A percentile compares a stretch with the other conserved stretches of the same genome.
Evolutionary conservation across 2,888 invertebrate genomes (phyloP).

Genomic region (Hyposoter didymator): DNA sequence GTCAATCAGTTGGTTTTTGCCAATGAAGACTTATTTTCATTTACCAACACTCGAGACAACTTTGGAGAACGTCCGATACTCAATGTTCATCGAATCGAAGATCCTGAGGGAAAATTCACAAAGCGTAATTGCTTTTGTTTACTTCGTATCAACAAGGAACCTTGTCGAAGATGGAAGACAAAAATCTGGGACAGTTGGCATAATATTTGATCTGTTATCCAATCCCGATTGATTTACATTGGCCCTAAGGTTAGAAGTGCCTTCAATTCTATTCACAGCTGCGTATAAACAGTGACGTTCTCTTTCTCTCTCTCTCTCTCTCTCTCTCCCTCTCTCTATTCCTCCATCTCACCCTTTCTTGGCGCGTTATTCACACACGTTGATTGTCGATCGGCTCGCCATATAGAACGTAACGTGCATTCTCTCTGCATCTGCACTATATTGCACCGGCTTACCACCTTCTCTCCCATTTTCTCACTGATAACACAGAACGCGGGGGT

Average conservation of each 20-base stretch:
- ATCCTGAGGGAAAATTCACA: neutral
- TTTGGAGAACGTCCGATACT: neutral
- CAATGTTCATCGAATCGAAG: neutral
- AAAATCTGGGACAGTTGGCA: slow-evolving; percentile 35
- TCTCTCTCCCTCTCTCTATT: neutral
- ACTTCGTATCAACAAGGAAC: neutral
- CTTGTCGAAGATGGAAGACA: neutral
- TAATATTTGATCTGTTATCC: slow-evolving; percentile 56
- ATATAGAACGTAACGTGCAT: slow-evolving; percentile 31
- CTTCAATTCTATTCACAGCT: slow-evolving; percentile 3
- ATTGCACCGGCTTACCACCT: slow-evolving; percentile 9
- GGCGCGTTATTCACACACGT: slow-evolving; percentile 28
- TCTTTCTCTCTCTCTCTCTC: neutral
- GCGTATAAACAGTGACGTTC: slow-evolving; percentile 25
- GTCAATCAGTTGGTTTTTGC: neutral
- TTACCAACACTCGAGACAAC: neutral
- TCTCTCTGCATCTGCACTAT: slow-evolving; percentile 22
- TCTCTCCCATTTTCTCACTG: slow-evolving; percentile 28
- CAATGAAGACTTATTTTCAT: neutral
- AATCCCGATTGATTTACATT: slow-evolving; percentile 59
- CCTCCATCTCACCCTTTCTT: slow-evolving; percentile 43
- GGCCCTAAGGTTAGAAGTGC: slow-evolving; percentile 24
- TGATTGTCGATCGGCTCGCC: slow-evolving; percentile 36
- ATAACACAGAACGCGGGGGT: slow-evolving; percentile 38
- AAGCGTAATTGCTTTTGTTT: slow-evolving; percentile 20